A percentile compares a stretch with the other conserved stretches of the same genome.
Conservation (phyloP, 1,140 invertebrate genomes). For the Sogatella furcifera region DNA sequence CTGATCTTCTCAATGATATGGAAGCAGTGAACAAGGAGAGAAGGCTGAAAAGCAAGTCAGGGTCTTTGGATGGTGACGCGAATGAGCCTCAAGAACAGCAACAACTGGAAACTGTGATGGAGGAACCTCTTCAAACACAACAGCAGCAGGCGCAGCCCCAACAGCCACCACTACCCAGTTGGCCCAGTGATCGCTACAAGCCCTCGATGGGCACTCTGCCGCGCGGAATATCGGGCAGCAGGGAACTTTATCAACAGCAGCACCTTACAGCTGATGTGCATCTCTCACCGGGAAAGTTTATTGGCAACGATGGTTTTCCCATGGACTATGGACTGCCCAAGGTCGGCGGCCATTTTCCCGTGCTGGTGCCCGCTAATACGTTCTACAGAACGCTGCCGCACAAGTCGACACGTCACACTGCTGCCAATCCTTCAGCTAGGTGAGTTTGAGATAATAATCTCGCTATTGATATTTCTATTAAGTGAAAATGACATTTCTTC, state of each 20-base stretch:
- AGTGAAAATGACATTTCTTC: no score
- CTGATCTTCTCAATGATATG: slow-evolving; percentile 63
- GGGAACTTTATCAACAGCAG: slow-evolving; percentile 23
- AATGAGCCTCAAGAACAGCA: slow-evolving; percentile 27
- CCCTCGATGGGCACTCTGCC: slow-evolving; percentile 31
- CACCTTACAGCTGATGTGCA: slow-evolving; percentile 54
- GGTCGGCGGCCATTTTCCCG: slow-evolving; percentile 37
- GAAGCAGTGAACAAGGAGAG: slow-evolving; percentile 51
- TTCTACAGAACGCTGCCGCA: slow-evolving; percentile 60
- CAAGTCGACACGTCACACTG: slow-evolving; percentile 44
- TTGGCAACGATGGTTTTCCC: slow-evolving; percentile 65
- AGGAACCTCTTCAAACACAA: slow-evolving; percentile 3
- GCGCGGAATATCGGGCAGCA: slow-evolving; percentile 13
- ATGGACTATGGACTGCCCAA: slow-evolving; percentile 68
- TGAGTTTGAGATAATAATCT: background rate
- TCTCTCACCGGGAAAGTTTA: slow-evolving; percentile 50
- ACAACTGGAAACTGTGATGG: background rate
- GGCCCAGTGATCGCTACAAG: slow-evolving; percentile 1
- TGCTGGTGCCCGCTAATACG: slow-evolving; percentile 32
- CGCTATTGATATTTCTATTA: no score
- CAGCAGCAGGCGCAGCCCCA: background rate
- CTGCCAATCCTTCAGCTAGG: slow-evolving; percentile 45
- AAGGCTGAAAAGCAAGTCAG: slow-evolving; percentile 34
- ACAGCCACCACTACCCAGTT: background rate
- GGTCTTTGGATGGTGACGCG: slow-evolving; percentile 27